Evolutionary conservation across 2,113 vertebrate species (phyloP), one percentile per base, ranked within the genome.

Genomic region (Albula goreensis): DNA sequence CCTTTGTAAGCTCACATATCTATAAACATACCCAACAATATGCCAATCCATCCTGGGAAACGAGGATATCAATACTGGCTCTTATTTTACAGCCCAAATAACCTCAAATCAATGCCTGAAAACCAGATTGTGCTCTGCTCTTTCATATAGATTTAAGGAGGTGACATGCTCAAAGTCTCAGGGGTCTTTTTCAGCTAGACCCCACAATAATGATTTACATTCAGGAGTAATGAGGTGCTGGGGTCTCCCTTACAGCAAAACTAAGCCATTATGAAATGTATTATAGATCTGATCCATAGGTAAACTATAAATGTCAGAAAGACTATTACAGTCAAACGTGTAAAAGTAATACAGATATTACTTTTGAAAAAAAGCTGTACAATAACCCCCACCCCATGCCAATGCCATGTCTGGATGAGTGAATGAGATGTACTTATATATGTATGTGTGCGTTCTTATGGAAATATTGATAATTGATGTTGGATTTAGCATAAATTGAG

Each of bases 31-130:
- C 5, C 49, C 22, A 10, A n/a, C 80, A 53, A 52, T 25, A 52
- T 81, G 22, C 50, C 50, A 25, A 81, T 52, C 80, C 80, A 81
- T 81, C 80, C 80, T 19, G 50, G 22, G 70, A n/a, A 74, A 82
- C 74, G 79, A 74, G 82, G 51, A 82, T 52, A 83, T 86, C 63
- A 82, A 86, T 86, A 82, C 48, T 48, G 66, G 78, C n/a, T 86
- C 66, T 78, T 50, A 66, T 81, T 49, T 86, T 15, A 60, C 9
- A 15, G 19, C 17, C 50, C 11, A 57, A 56, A 78, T 86, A 83
- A 86, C 52, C 25, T 78, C 5, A 82, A 86, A 78, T 86, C 66
- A 79, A 86, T 86, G 52, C 22, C 13, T 82, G 13, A 12, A 41
- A 51, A 31, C 79, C 80, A 49, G 15, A 78, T 17, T 63, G 19